phyloP scores from a whole-genome alignment of 2,113 vertebrate genomes.

The Hystrix brachyura region DNA sequence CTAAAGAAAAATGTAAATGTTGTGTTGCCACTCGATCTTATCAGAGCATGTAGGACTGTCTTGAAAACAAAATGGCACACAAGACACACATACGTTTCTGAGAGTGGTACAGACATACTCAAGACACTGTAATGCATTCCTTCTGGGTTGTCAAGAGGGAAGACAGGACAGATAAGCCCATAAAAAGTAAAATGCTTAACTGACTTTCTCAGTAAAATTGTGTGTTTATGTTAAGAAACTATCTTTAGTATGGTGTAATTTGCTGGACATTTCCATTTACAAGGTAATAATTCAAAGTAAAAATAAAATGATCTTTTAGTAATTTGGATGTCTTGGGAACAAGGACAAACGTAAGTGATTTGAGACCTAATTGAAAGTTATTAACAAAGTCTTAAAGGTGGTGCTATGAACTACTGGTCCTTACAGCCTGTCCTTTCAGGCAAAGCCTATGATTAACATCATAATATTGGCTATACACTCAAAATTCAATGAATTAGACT shows the following conservation, averaged over 20 bases:
- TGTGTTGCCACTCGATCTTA: neutral
- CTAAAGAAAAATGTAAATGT: conserved; percentile 9
- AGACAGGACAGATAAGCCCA: neutral
- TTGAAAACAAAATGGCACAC: neutral
- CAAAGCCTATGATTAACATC: neutral
- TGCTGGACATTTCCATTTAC: neutral
- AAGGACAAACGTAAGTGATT: conserved; percentile 33
- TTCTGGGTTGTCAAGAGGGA: neutral
- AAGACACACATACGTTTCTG: neutral
- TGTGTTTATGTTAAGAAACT: neutral
- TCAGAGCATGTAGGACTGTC: neutral
- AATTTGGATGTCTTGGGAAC: conserved; percentile 15
- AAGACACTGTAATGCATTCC: neutral
- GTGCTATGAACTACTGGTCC: neutral
- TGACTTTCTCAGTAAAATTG: neutral
- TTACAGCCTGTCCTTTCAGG: neutral
- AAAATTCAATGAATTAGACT: neutral
- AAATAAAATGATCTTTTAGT: conserved; percentile 40
- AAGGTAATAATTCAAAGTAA: conserved; percentile 42
- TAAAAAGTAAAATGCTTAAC: neutral
- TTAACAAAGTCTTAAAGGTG: neutral
- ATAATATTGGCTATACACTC: neutral
- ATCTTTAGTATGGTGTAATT: conserved; percentile 20
- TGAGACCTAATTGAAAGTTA: neutral
- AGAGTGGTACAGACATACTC: neutral